Evolutionary conservation across 2,113 vertebrate genomes (phyloP).

Genomic region (Plectropomus leopardus): DNA sequence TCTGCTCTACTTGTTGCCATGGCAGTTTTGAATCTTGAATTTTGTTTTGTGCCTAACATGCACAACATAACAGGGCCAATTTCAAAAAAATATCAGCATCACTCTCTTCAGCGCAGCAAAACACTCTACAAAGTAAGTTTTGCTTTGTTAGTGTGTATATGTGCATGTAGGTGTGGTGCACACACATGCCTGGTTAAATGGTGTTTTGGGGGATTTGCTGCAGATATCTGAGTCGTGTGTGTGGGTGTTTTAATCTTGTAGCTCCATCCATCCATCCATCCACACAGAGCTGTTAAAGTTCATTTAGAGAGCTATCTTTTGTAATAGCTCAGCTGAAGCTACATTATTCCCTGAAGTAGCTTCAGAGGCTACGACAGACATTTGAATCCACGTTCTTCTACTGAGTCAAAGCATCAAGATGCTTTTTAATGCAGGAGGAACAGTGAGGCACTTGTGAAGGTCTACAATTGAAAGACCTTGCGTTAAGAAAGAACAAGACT

Average conservation of each 20-base stretch:
- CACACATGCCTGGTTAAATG: slow-evolving; percentile 21
- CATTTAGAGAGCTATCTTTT: slow-evolving; percentile 41
- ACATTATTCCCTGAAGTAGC: slow-evolving; percentile 21
- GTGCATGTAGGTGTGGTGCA: background rate
- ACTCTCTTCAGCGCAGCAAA: slow-evolving; percentile 8
- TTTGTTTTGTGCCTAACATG: slow-evolving; percentile 27
- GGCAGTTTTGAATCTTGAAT: slow-evolving; percentile 44
- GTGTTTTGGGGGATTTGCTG: slow-evolving; percentile 47
- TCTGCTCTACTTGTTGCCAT: slow-evolving; percentile 51
- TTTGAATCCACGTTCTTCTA: background rate
- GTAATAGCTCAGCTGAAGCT: slow-evolving; percentile 4
- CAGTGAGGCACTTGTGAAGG: background rate
- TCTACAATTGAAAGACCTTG: background rate
- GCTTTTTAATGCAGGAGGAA: background rate
- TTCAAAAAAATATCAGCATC: slow-evolving; percentile 16
- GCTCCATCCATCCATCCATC: slow-evolving; percentile 36
- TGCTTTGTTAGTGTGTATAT: background rate
- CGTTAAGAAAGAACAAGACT: background rate
- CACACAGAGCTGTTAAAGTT: slow-evolving; percentile 39
- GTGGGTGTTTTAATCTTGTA: slow-evolving; percentile 58
- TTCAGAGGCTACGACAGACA: background rate
- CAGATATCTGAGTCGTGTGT: slow-evolving; percentile 19
- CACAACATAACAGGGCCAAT: background rate
- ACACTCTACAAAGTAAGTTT: background rate
- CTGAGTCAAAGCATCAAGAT: background rate